Evolutionary conservation across 1,140 invertebrate genomes (phyloP).

Genomic region (Apolygus lucorum): DNA sequence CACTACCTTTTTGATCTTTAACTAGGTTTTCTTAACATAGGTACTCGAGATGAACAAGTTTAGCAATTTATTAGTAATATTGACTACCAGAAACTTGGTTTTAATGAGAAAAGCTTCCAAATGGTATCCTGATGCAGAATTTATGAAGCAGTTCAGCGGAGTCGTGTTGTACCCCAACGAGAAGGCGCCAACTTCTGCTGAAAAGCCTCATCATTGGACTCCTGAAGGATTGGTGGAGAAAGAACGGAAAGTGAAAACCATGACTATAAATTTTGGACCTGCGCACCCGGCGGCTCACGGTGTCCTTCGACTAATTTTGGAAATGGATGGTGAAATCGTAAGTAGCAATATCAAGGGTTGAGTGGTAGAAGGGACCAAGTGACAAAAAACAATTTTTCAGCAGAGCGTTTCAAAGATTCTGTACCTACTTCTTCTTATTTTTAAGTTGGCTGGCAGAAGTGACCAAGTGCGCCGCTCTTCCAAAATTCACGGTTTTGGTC

Average conservation of each 20-base stretch:
- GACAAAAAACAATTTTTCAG: too few relatives aligned
- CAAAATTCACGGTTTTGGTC: too few relatives aligned
- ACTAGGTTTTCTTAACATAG: too few relatives aligned
- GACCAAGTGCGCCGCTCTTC: too few relatives aligned
- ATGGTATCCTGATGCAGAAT: conserved; percentile 51
- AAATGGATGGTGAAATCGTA: conserved; percentile 63
- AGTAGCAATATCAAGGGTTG: neutral
- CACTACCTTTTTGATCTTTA: too few relatives aligned
- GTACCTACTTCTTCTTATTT: too few relatives aligned
- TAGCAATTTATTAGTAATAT: too few relatives aligned
- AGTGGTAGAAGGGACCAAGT: neutral
- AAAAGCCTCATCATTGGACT: conserved; percentile 28
- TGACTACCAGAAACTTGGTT: too few relatives aligned
- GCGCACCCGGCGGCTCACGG: conserved; percentile 81
- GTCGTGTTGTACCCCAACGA: conserved; percentile 50
- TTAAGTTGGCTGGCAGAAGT: too few relatives aligned
- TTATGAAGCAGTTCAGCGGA: conserved; percentile 46
- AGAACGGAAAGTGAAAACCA: conserved; percentile 49
- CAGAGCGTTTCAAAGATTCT: too few relatives aligned
- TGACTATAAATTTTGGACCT: conserved; percentile 71
- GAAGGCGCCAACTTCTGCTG: conserved; percentile 31
- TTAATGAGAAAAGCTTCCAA: conserved; percentile 30
- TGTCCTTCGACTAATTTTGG: conserved; percentile 65
- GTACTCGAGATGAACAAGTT: too few relatives aligned
- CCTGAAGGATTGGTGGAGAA: conserved; percentile 3